Conservation (phyloP, 2,888 invertebrate genomes). For the Drosophila falleni region DNA sequence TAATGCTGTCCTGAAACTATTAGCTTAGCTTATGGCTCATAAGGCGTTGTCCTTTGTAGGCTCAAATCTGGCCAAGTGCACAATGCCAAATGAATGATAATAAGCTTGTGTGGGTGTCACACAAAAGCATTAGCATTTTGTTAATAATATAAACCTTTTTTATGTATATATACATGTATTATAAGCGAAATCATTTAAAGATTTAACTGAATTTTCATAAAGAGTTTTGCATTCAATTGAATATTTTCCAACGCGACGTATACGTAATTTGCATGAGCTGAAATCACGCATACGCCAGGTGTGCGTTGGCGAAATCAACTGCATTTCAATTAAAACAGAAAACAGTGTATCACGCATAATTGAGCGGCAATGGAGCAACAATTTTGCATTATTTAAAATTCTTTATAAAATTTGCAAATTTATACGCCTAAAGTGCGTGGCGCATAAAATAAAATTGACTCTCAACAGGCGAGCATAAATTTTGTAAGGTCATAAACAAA, state of each 20-base stretch:
- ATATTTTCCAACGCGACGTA: conserved; percentile 27
- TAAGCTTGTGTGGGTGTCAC: conserved; percentile 17
- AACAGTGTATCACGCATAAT: conserved; percentile 27
- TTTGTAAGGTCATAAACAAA: conserved; percentile 16
- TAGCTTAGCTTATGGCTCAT: conserved; percentile 53
- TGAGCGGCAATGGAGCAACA: conserved; percentile 12
- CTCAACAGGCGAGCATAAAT: conserved; percentile 49
- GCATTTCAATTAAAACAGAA: conserved; percentile 21
- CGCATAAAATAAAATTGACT: conserved; percentile 44
- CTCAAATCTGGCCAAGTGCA: conserved; percentile 50
- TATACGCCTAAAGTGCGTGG: conserved; percentile 25
- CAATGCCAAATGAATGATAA: conserved; percentile 43
- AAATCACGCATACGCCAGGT: conserved; percentile 66
- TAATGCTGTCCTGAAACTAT: conserved; percentile 39
- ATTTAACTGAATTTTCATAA: conserved; percentile 1
- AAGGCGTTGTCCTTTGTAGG: conserved; percentile 43
- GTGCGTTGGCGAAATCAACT: conserved; percentile 14
- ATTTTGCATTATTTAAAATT: conserved; percentile 40
- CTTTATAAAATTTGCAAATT: conserved; percentile 12
- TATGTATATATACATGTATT: background rate
- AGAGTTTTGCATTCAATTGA: background rate
- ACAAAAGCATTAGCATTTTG: conserved; percentile 22
- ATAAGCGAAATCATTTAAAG: conserved; percentile 3
- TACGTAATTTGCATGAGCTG: conserved; percentile 49
- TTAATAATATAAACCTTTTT: conserved; percentile 31